Percentiles rank a stretch among this genome's conserved stretches.
Evolutionary conservation across 2,113 vertebrate species (phyloP).

Genomic region (Alexandromys fortis): DNA sequence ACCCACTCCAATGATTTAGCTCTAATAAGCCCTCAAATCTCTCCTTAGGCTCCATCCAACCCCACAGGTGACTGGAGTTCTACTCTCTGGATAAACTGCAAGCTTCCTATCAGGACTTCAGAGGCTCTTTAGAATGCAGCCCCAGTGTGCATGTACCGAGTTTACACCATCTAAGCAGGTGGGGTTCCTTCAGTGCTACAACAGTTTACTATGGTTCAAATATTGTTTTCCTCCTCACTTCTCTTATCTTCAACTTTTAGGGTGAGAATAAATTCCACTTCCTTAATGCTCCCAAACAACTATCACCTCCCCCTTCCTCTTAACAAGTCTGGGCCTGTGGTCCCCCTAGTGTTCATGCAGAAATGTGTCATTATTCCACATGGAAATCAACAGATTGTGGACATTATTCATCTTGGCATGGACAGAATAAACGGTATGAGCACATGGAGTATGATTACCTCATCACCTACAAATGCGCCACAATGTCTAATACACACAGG

Average conservation of each 20-base stretch:
- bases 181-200: background rate
- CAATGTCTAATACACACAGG: background rate
- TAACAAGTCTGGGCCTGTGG: background rate
- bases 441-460: background rate
- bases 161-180: background rate
- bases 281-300: background rate
- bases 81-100: constrained; percentile 23
- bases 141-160: background rate
- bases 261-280: background rate
- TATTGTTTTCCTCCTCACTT: background rate
- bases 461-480: constrained; percentile 11
- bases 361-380: background rate
- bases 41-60: background rate
- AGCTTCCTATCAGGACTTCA: background rate
- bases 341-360: background rate
- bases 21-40: constrained; percentile 24
- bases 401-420: constrained; percentile 29
- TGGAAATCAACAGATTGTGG: background rate
- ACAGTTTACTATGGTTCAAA: background rate
- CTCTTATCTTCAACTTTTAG: background rate
- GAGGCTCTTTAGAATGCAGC: background rate
- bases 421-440: background rate
- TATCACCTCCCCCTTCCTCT: background rate
- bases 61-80: background rate
- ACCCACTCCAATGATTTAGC: constrained; percentile 9